Evolutionary conservation across 2,888 invertebrate genomes (phyloP), one percentile per base, ranked within the genome.

Genomic region (Ariolimax columbianus): DNA sequence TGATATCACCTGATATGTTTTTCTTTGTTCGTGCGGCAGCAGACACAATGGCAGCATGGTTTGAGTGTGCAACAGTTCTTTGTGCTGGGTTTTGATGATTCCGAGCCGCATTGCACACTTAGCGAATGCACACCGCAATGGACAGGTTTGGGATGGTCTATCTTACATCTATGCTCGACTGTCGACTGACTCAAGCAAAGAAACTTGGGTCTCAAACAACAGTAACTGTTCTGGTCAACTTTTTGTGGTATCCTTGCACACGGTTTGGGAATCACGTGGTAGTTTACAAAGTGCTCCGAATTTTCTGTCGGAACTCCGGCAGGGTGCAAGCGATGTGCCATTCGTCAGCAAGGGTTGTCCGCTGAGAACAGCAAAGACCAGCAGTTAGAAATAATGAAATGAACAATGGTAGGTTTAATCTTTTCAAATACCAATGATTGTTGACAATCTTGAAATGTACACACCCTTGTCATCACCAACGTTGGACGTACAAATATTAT

Each of bases 271-370:
- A 70, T 70, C 26, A 83, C 83, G 19, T 70, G 68, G 78, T 78
- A 83, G 33, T 47, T 77, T 26, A 47, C 40, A 33, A 70, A 83
- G 59, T 83, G 83, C 9, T 83, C 83, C 14, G 83, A 83, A 0
- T 40, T 26, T 38, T 19, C 38, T 40, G 83, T 83, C 30, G 51
- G n/a, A 0, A 77, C 47, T 1, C 83, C 83, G 17, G 78, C 68
- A 30, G 72, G 7, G 14, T 47, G 83, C 30, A 83, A n/a, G 47
- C 70, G 83, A 55, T 83, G 68, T 0, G 43, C 77, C 77, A 83
- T 83, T 26, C 38, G 6, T 70, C 1, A 47, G 0, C 19, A 2
- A 4, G 38, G 11, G 47, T 4, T 33, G 14, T 0, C 1, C 9
- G 3, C n/a, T 55, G 40, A 36, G 23, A 82, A 30, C 36, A 36